Evolutionary conservation across 2,888 invertebrate species (phyloP).

Genomic region (Folsomia manolachei): DNA sequence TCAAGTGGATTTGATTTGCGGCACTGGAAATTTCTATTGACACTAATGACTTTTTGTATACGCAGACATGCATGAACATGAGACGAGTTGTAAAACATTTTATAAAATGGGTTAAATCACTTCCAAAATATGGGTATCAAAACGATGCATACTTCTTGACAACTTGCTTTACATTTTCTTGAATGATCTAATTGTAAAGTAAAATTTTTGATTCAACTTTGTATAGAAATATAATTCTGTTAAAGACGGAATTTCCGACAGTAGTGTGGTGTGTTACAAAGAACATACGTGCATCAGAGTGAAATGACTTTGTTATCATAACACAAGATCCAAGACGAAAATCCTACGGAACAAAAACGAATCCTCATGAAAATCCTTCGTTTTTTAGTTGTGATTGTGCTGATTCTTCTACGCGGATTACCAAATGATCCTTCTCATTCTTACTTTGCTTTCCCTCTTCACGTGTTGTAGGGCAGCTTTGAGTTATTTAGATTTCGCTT

Average conservation of each 20-base stretch:
- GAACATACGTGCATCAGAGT: too few relatives aligned
- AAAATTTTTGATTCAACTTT: too few relatives aligned
- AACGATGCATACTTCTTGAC: too few relatives aligned
- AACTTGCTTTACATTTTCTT: too few relatives aligned
- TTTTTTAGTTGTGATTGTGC: slow-evolving; percentile 6
- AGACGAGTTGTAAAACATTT: too few relatives aligned
- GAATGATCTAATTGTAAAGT: too few relatives aligned
- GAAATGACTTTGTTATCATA: slow-evolving; percentile 19
- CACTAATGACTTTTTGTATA: neutral
- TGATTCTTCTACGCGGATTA: slow-evolving; percentile 16
- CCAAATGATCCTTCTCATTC: neutral
- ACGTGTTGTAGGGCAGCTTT: neutral
- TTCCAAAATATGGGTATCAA: too few relatives aligned
- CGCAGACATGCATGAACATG: too few relatives aligned
- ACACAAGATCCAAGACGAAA: neutral
- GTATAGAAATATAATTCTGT: too few relatives aligned
- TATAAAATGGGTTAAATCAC: too few relatives aligned
- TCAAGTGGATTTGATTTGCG: neutral
- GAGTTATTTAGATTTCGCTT: slow-evolving; percentile 11
- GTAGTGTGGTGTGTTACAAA: too few relatives aligned
- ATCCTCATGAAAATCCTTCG: slow-evolving; percentile 6
- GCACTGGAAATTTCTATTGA: neutral
- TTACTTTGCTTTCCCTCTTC: neutral
- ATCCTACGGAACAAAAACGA: neutral
- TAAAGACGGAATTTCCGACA: too few relatives aligned